Base-by-base conservation (phyloP, 2,113 vertebrate genomes). In the Nyctereutes procyonoides region DNA sequence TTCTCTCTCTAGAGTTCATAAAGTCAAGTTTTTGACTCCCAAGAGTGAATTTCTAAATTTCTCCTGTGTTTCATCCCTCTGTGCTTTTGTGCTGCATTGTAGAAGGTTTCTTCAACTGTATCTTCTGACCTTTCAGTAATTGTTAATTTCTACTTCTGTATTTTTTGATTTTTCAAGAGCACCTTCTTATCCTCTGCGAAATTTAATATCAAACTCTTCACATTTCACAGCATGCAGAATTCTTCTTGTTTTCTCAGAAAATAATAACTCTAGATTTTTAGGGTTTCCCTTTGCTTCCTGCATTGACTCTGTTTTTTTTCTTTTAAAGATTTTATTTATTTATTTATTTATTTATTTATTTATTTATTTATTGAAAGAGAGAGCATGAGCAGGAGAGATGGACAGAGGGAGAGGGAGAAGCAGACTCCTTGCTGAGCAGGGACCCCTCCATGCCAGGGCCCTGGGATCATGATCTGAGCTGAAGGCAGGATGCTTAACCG, bases 201-300 rank as follows among this genome's bases (percentile, higher is more conserved):
- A 84, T 90, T 80, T 83, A 83, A 65, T 32, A 84, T n/a, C n/a
- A 65, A 84, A 83, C n/a, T 76, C 79, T 88, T 89, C 58, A 55
- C 79, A 58, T 95, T 95, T 90, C 28, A 84, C 24, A 38, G 19
- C 73, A 76, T 56, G 43, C 30, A 63, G 71, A 48, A 95, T 76
- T 76, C 26, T 84, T 12, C n/a, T 71, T 60, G 10, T 90, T 95
- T 95, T 65, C 56, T 76, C 35, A 67, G 20, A 43, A 73, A 88
- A 56, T 69, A 65, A 20, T 43, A 93, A 55, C 43, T 85, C 48
- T 62, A 53, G 19, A 6, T 38, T 63, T 83, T 43, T 74, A 95
- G 53, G 19, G 48, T 32, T 83, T 95, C 32, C 11, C n/a, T 76
- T 65, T 74, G 48, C 8, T 56, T 13, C 16, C 15, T 76, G 5